A percentile compares a stretch with the other conserved stretches of the same genome.
Conservation (phyloP, 2,797 vertebrate species). For the Bufotes viridis region DNA sequence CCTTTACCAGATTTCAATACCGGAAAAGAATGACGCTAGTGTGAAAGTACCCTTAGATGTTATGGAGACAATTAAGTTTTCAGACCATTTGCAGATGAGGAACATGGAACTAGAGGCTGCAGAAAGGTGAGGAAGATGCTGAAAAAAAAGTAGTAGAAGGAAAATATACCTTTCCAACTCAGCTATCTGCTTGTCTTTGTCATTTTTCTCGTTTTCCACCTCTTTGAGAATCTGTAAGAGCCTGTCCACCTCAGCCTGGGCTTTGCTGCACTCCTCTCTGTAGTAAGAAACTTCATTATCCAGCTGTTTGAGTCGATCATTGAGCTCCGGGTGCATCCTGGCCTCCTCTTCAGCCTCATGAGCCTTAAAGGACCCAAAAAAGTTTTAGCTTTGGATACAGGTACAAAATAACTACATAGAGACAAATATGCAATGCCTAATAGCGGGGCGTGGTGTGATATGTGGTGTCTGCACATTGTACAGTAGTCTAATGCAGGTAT, state of each 20-base stretch:
- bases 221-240: conserved; percentile 90
- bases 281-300: conserved; percentile 92
- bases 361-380: conserved; percentile 73
- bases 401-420: not conserved
- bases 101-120: not conserved
- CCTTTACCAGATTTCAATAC: too few species aligned
- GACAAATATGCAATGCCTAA: not conserved
- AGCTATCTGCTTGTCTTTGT: conserved; percentile 91
- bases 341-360: conserved; percentile 84
- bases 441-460: not conserved
- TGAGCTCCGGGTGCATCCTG: conserved; percentile 86
- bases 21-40: too few species aligned
- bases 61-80: not conserved
- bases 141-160: not conserved
- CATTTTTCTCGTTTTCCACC: conserved; percentile 88
- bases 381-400: not conserved
- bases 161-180: conserved; percentile 89
- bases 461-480: not conserved
- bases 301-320: conserved; percentile 87
- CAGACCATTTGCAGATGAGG: not conserved
- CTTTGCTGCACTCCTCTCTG: conserved; percentile 89
- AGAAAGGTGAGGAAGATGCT: not conserved
- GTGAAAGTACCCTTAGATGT: too few species aligned
- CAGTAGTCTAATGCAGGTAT: too few species aligned
- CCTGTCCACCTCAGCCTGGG: conserved; percentile 90